Conservation (phyloP, 2,797 vertebrate species). For the Cetoscarus ocellatus region DNA sequence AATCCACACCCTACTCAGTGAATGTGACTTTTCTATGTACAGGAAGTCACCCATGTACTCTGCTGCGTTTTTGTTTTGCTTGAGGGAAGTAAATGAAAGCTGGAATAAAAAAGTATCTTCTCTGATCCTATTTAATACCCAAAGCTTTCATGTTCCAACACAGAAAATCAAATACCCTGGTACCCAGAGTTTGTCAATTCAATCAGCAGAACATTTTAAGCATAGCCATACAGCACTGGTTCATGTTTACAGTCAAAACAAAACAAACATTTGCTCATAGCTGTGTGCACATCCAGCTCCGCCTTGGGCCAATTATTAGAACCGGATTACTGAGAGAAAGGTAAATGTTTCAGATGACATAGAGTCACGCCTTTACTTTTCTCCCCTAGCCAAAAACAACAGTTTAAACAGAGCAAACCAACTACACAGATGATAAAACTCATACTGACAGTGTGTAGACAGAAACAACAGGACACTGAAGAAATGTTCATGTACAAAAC, state of each 20-base stretch:
- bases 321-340: slow-evolving; percentile 63
- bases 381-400: slow-evolving; percentile 36
- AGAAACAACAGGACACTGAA: background rate
- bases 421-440: slow-evolving; percentile 20
- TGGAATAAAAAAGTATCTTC: background rate
- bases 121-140: background rate
- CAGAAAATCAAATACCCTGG: slow-evolving; percentile 1
- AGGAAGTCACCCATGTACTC: background rate
- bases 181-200: background rate
- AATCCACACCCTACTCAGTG: background rate
- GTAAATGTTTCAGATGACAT: slow-evolving; percentile 66
- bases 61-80: background rate
- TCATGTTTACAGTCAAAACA: slow-evolving; percentile 51
- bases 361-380: slow-evolving; percentile 64
- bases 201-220: slow-evolving; percentile 1
- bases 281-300: slow-evolving; percentile 50
- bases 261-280: slow-evolving; percentile 60
- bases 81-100: too few relatives aligned
- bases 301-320: slow-evolving; percentile 70
- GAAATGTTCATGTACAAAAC: background rate
- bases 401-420: slow-evolving; percentile 49
- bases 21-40: background rate
- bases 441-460: slow-evolving; percentile 6
- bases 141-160: slow-evolving; percentile 1
- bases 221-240: slow-evolving; percentile 5